Base-by-base conservation (phyloP, 2,797 vertebrate genomes). In the Pagetopsis macropterus region DNA sequence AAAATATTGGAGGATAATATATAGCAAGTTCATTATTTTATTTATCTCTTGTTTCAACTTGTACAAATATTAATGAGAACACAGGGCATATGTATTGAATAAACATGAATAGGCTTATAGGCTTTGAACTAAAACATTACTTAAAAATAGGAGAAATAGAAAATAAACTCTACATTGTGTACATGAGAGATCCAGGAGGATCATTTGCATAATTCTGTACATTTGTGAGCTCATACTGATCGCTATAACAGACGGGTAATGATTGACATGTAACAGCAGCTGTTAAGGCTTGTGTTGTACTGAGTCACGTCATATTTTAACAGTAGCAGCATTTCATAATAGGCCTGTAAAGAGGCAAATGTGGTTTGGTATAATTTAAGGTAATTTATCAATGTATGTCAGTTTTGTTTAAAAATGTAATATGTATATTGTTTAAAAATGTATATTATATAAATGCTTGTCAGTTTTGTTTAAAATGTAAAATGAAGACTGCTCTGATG, bases 201-300 rank as follows among this genome's bases (percentile, higher is more conserved):
- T 66, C 17, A 21, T 15, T 33, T 10, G 17, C 5, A 0, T 63
- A 31, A 51, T 37, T 60, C 17, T 60, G 43, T 75, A 46, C 44
- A 43, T 54, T 56, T 33, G 63, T 65, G 65, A 54, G 40, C 45
- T 69, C 58, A 59, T 56, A 51, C 65, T 54, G 4, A 75, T 66
- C 0, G 4, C 65, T 75, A 58, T 14, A 59, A 33, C 12, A 48
- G 50, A 70, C 15, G 72, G 67, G 12, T 23, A 60, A 67, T 68
- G 65, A 81, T 74, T 82, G 67, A 84, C 73, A 50, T 72, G 50
- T 76, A 65, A 78, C 21, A 55, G 60, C 70, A 66, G 65, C 14
- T 45, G 50, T 51, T 70, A 23, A 56, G 60, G 43, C 37, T 70
- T 45, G 59, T 72, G 21, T 66, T 82, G 46, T 59, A 46, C 48